Percentiles rank a stretch among this genome's conserved stretches.
Evolutionary conservation across 2,888 invertebrate genomes (phyloP).

Genomic region (Tribolium freemani): DNA sequence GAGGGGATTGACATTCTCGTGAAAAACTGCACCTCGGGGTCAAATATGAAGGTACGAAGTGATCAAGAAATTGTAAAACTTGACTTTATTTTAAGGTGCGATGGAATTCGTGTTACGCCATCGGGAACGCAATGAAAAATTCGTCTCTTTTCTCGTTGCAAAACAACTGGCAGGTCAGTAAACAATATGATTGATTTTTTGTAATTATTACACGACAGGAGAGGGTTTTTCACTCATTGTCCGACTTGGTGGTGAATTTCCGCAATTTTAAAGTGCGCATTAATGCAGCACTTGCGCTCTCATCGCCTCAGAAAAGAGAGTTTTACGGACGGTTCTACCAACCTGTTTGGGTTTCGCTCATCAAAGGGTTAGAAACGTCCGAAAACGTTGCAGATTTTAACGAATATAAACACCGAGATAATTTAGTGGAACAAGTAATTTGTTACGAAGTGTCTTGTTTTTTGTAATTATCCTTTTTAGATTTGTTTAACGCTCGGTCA

Average conservation of each 20-base stretch:
- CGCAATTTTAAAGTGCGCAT: slow-evolving; percentile 92
- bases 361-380: slow-evolving; percentile 83
- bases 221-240: slow-evolving; percentile 76
- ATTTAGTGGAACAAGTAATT: slow-evolving; percentile 84
- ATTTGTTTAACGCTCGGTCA: slow-evolving; percentile 83
- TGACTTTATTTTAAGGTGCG: slow-evolving; percentile 70
- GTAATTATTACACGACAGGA: slow-evolving; percentile 66
- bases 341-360: slow-evolving; percentile 78
- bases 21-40: slow-evolving; percentile 78
- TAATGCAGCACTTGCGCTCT: slow-evolving; percentile 85
- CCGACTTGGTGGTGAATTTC: slow-evolving; percentile 78
- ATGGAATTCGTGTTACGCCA: slow-evolving; percentile 93
- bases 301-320: slow-evolving; percentile 72
- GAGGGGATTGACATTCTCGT: slow-evolving; percentile 77
- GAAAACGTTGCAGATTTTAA: slow-evolving; percentile 84
- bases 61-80: neutral
- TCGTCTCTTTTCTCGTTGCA: slow-evolving; percentile 67
- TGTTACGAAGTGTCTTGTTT: neutral
- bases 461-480: slow-evolving; percentile 66
- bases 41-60: slow-evolving; percentile 80
- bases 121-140: slow-evolving; percentile 84
- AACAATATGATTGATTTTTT: neutral
- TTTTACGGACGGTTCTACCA: slow-evolving; percentile 76
- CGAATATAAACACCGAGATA: slow-evolving; percentile 89
- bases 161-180: slow-evolving; percentile 69